Evolutionary conservation across 2,888 invertebrate species (phyloP).

Genomic region (Cephalotes varians): DNA sequence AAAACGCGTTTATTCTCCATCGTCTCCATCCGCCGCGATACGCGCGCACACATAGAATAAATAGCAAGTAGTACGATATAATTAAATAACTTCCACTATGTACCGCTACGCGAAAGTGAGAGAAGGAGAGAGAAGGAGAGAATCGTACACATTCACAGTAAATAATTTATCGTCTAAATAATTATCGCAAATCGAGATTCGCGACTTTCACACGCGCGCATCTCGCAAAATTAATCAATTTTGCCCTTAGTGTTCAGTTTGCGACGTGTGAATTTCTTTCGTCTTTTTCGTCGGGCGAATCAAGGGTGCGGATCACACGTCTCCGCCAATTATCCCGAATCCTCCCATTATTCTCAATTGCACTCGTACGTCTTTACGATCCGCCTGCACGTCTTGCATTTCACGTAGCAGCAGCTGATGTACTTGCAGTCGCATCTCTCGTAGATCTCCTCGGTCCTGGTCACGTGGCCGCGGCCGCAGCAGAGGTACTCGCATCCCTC

Average conservation of each 20-base stretch:
- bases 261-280: neutral
- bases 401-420: constrained; percentile 95
- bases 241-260: neutral
- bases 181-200: constrained; percentile 5
- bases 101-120: constrained; percentile 10
- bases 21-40: neutral
- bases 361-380: constrained; percentile 91
- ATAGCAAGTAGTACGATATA: constrained; percentile 61
- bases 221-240: neutral
- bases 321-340: neutral
- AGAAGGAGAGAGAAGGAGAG: neutral
- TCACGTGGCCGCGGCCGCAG: constrained; percentile 93
- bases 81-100: constrained; percentile 59
- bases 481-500: constrained; percentile 93
- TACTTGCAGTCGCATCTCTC: constrained; percentile 94
- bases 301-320: neutral
- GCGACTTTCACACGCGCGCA: neutral
- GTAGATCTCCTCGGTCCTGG: constrained; percentile 88
- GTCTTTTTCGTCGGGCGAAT: neutral
- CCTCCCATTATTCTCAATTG: constrained; percentile 86
- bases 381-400: constrained; percentile 93
- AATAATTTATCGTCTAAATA: constrained; percentile 41
- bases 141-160: constrained; percentile 41
- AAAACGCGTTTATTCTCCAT: neutral
- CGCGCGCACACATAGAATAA: constrained; percentile 64